These are phyloP conservation scores for Cydia pomonella DNA, from an alignment of 1,140 invertebrate genomes.

Conservation along the genomic window DNA sequence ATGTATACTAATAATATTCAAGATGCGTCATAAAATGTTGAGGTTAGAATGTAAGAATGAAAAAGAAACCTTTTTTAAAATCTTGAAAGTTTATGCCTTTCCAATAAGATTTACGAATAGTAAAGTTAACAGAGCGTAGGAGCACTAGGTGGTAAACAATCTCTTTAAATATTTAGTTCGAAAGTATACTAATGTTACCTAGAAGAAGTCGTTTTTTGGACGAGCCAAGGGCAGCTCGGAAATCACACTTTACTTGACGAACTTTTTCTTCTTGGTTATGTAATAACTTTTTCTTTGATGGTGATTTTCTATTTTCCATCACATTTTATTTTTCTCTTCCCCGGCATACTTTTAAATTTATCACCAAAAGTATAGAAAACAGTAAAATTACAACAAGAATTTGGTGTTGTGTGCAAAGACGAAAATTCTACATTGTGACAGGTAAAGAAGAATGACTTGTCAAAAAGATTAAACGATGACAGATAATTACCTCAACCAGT, in stretches of 20 bases:
- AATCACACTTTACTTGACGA: slow-evolving; percentile 61
- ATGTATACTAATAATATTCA: neutral
- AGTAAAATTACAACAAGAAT: slow-evolving; percentile 49
- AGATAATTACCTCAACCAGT: neutral
- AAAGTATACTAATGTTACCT: slow-evolving; percentile 44
- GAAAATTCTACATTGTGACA: slow-evolving; percentile 51
- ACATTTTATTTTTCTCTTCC: slow-evolving; percentile 70
- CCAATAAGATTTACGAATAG: too few species aligned
- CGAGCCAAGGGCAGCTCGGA: slow-evolving; percentile 41
- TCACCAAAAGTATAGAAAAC: slow-evolving; percentile 40
- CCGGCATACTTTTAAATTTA: slow-evolving; percentile 63
- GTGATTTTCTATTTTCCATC: slow-evolving; percentile 73
- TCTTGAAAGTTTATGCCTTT: too few species aligned
- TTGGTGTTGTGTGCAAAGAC: slow-evolving; percentile 43
- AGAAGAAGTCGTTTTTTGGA: slow-evolving; percentile 55
- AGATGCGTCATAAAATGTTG: neutral
- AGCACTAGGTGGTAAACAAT: too few species aligned
- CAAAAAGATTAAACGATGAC: slow-evolving; percentile 4
- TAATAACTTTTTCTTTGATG: slow-evolving; percentile 66
- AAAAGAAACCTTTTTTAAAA: too few species aligned
- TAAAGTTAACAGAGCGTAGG: too few species aligned
- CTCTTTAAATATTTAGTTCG: neutral
- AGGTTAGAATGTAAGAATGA: neutral
- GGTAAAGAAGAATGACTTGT: neutral
- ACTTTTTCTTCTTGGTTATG: slow-evolving; percentile 68